These are phyloP conservation scores for Spongia lamella DNA, from an alignment of 37 sponge, comb jelly and placozoan genomes.

Conservation along the genomic window DNA sequence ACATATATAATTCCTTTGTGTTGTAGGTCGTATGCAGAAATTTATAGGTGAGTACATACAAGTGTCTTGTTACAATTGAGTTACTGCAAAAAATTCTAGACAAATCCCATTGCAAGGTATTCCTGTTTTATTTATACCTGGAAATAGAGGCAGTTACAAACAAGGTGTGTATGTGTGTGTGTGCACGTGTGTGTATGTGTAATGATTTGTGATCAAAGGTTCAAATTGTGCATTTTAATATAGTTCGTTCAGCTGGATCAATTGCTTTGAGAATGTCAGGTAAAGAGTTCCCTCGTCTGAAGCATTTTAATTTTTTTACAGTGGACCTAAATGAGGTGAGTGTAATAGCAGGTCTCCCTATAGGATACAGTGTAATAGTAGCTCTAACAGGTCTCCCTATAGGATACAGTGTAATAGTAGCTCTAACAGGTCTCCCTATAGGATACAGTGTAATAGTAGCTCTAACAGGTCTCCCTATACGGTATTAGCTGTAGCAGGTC, in stretches of 20 bases:
- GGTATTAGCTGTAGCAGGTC: no score
- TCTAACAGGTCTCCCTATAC: no score
- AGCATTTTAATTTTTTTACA: constrained; percentile 56
- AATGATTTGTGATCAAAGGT: background rate
- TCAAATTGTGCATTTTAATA: background rate
- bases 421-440: no score
- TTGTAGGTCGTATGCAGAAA: constrained; percentile 18
- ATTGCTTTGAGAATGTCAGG: constrained; percentile 51
- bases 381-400: no score
- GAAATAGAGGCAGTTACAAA: constrained; percentile 78
- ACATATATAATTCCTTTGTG: background rate
- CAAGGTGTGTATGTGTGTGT: constrained; percentile 45
- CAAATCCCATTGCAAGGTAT: constrained; percentile 42
- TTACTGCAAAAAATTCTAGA: constrained; percentile 6
- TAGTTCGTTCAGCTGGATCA: constrained; percentile 69
- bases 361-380: no score
- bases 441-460: no score
- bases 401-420: no score
- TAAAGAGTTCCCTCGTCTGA: constrained; percentile 21
- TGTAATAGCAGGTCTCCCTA: background rate
- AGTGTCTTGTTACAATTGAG: no score
- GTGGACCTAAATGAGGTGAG: constrained; percentile 53
- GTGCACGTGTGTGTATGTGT: background rate
- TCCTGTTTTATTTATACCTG: constrained; percentile 80
- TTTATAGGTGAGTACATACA: no score